Base-by-base conservation (phyloP, 2,113 vertebrate genomes). In the Myotis brandtii region DNA sequence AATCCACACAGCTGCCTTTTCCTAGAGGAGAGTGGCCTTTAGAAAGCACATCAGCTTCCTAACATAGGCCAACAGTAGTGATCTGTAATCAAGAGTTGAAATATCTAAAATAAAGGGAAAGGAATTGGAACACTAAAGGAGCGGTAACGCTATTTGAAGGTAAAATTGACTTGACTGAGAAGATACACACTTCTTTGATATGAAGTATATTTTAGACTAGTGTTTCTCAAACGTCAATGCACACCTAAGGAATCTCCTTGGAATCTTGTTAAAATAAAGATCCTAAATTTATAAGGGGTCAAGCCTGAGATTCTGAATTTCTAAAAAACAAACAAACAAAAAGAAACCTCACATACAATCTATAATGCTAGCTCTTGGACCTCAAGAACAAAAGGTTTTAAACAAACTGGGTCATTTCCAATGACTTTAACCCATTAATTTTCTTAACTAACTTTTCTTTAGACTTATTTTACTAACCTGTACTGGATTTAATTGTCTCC, bases 401-500 rank as follows among this genome's bases (percentile, higher is more conserved):
- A 81, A 17, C 9, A 64, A 70, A 89, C 17, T 54, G 27, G 70
- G 6, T 32, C 4, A 40, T 46, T 81, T 89, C 79, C 32, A 86
- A 52, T 27, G 1, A 52, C 21, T 80, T 92, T 37, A 52, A 87
- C 9, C n/a, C 72, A 40, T 64, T 52, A 67, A 23, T 46, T 89
- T 73, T 52, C 50, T 89, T 50, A 50, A 20, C 4, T 46, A 17
- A 2, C 2, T 48, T 85, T 96, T 73, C 9, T 73, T 75, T 43
- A 81, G 20, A 75, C 11, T 34, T 1, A 56, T 72, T 92, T 96
- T 92, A 98, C 99, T 98, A 94, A 99, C 99, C 99, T 98, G 99
- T 99, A 92, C 99, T 99, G 3, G 99, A 99, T 98, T 99, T 99
- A 95, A 99, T 99, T 14, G 99, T 99, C 96, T 99, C 99, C 73